Base-by-base conservation (phyloP, 2,888 invertebrate genomes). In the Drosophila vallismaia region DNA sequence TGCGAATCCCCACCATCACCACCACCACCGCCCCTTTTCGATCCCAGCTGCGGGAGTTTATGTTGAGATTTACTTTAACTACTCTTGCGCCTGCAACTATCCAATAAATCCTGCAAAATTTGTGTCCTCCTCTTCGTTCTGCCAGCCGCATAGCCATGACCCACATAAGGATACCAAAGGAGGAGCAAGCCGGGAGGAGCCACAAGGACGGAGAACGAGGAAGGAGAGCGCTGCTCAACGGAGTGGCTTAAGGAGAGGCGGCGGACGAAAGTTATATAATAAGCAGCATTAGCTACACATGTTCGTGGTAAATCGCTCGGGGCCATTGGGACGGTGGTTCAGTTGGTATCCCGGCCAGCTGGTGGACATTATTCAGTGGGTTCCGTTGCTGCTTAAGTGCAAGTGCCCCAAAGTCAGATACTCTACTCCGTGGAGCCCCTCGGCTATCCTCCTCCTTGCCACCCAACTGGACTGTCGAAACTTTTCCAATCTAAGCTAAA, bases 401-500 rank as follows among this genome's bases (percentile, higher is more conserved):
- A 84, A 79, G 82, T 74, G 69, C 79, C 70, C 56, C 72, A 63
- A 68, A 71, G 78, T 75, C 67, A 73, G 69, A 55, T 48, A 48
- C 40, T 14, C 36, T 9, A n/a, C 4, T 28, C 31, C 12, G 2
- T 36, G 36, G n/a, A 6, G 36, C 36, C 36, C 14, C 24, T 0
- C 10, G 29, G 14, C 3, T n/a, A 3, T 12, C 0, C 8, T 19
- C 19, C 40, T 12, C 24, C 52, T 49, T 57, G 51, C 56, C 42
- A 5, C 44, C 68, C 75, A 72, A 75, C 62, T 69, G 78, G 75
- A 75, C 81, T 81, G 85, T 87, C 85, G 84, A 88, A 88, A 88
- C 88, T 88, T 88, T 88, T 88, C 88, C 88, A 88, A 88, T 88
- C 88, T 88, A 80, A 75, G 88, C 85, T 87, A 88, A 88, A 88